phyloP scores from a whole-genome alignment of 2,797 vertebrate genomes.

The Thripadectes ignobilis region DNA sequence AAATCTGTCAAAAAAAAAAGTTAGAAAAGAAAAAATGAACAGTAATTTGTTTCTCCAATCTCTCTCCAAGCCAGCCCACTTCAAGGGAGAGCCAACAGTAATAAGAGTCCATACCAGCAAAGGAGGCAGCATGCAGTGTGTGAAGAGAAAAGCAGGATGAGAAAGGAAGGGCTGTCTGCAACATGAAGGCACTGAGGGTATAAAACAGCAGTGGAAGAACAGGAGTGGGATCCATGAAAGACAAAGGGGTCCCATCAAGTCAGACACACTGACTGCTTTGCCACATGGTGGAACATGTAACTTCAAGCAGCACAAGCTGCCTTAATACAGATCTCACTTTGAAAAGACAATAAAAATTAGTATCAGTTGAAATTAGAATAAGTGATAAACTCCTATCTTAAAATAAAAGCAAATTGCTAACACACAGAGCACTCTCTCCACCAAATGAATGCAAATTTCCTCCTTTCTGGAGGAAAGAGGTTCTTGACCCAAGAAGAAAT shows the following conservation, averaged over 20 bases:
- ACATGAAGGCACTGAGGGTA: background rate
- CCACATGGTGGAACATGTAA: fast-evolving
- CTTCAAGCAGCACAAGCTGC: background rate
- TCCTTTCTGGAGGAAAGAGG: background rate
- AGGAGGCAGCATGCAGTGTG: background rate
- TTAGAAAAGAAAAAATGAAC: background rate
- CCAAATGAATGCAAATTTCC: background rate
- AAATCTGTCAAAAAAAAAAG: background rate
- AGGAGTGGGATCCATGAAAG: background rate
- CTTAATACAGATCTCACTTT: background rate
- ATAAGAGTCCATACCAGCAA: background rate
- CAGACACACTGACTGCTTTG: background rate
- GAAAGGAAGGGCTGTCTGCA: background rate
- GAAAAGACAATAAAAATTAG: background rate
- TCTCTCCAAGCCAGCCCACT: background rate
- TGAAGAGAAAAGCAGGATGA: background rate
- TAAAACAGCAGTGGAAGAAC: background rate
- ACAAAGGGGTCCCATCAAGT: background rate
- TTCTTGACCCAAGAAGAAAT: background rate
- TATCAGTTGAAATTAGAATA: background rate
- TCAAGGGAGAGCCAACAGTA: background rate
- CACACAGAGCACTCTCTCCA: background rate
- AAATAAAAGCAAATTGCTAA: background rate
- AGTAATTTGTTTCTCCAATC: background rate
- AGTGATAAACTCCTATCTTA: background rate